Conservation (phyloP, 2,113 vertebrate species). For the Pavo muticus region DNA sequence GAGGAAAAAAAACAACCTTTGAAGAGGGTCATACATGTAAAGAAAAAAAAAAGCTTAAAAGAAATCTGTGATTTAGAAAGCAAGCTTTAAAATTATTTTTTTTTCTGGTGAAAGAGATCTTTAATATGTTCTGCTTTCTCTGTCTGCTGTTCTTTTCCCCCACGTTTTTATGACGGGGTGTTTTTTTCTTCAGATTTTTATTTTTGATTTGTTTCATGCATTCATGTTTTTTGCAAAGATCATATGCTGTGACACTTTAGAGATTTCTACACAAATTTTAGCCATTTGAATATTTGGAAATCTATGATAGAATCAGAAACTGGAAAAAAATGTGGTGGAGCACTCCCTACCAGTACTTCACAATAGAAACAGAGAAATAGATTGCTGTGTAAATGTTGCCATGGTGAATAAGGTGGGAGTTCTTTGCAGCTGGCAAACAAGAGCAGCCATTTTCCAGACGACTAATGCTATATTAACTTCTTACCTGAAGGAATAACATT, state of each 20-base stretch:
- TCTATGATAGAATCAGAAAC: neutral
- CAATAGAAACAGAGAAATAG: slow-evolving; percentile 1
- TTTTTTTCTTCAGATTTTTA: neutral
- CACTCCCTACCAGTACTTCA: neutral
- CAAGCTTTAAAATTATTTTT: neutral
- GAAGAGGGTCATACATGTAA: neutral
- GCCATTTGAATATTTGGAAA: neutral
- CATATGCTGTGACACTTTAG: neutral
- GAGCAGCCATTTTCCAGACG: neutral
- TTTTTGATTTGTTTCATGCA: neutral
- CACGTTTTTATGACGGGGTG: rapidly evolving
- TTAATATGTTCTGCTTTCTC: neutral
- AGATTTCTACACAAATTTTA: neutral
- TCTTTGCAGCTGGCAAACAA: slow-evolving; percentile 10
- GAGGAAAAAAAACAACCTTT: neutral
- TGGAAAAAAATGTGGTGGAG: neutral
- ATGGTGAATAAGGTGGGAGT: slow-evolving; percentile 28
- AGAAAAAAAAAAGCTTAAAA: neutral
- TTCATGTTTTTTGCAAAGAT: rapidly evolving
- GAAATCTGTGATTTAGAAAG: neutral
- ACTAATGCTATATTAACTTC: neutral
- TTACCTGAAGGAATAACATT: neutral
- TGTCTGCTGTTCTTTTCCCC: rapidly evolving
- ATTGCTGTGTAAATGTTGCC: neutral
- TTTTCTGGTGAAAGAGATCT: neutral